Evolutionary conservation across 2,888 invertebrate genomes (phyloP).

Genomic region (Diarsia dahlii): DNA sequence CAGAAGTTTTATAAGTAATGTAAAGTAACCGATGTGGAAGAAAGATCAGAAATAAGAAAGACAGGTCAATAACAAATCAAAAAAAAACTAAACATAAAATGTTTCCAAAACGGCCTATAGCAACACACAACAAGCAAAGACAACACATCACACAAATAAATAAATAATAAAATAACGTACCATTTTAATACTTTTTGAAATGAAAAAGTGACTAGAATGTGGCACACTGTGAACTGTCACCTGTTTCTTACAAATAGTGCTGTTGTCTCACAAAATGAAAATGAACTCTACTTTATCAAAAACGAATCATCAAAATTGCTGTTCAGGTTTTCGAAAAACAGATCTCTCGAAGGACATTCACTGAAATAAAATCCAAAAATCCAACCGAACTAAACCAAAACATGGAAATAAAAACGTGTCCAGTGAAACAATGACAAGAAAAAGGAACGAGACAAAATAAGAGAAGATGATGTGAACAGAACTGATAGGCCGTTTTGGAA

Average conservation of each 20-base stretch:
- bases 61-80: slow-evolving; percentile 75
- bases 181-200: slow-evolving; percentile 78
- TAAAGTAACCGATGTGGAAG: slow-evolving; percentile 79
- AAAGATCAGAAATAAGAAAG: slow-evolving; percentile 80
- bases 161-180: slow-evolving; percentile 82
- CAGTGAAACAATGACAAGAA: slow-evolving; percentile 84
- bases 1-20: slow-evolving; percentile 55
- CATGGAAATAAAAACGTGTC: slow-evolving; percentile 77
- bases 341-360: slow-evolving; percentile 91
- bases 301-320: slow-evolving; percentile 78
- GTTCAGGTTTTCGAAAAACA: slow-evolving; percentile 87
- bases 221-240: slow-evolving; percentile 83
- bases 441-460: slow-evolving; percentile 83
- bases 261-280: slow-evolving; percentile 83
- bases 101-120: slow-evolving; percentile 91
- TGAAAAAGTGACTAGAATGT: slow-evolving; percentile 82
- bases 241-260: slow-evolving; percentile 83
- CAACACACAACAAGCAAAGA: slow-evolving; percentile 90
- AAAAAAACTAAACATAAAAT: slow-evolving; percentile 77
- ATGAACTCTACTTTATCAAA: slow-evolving; percentile 81
- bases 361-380: slow-evolving; percentile 81
- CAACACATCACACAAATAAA: slow-evolving; percentile 86
- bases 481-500: slow-evolving; percentile 91
- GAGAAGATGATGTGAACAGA: slow-evolving; percentile 85
- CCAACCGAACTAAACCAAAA: slow-evolving; percentile 70